These are phyloP conservation scores for Nylanderia fulva DNA, from an alignment of 1,140 invertebrate species.

Conservation along the genomic window DNA sequence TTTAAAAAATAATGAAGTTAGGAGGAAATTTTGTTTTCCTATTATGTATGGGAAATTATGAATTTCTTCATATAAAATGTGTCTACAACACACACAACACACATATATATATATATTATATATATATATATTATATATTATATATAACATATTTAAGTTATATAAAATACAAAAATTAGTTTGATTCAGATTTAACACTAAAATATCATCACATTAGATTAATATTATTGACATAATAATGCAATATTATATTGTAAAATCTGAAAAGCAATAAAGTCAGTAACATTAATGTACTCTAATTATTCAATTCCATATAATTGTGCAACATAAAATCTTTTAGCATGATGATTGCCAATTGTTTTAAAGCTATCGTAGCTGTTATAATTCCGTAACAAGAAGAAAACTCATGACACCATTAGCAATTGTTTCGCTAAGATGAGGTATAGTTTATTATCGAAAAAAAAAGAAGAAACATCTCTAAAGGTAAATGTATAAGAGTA, in stretches of 20 bases:
- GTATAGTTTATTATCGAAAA: slow-evolving; percentile 86
- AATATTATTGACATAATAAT: neutral
- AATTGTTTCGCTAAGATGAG: slow-evolving; percentile 89
- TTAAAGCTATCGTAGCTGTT: slow-evolving; percentile 89
- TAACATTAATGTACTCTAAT: slow-evolving; percentile 40
- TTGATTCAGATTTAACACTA: slow-evolving; percentile 10
- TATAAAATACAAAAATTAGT: slow-evolving; percentile 6
- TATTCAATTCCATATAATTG: slow-evolving; percentile 80
- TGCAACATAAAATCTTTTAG: slow-evolving; percentile 83
- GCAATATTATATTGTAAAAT: slow-evolving; percentile 8
- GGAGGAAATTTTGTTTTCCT: neutral
- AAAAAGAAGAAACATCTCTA: slow-evolving; percentile 91
- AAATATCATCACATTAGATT: neutral
- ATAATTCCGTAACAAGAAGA: slow-evolving; percentile 90
- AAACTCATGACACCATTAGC: slow-evolving; percentile 89
- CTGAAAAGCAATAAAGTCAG: neutral
- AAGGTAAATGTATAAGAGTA: slow-evolving; percentile 92
- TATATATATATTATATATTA: neutral
- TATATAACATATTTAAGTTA: neutral
- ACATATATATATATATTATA: slow-evolving; percentile 4
- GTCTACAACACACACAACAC: too few relatives aligned
- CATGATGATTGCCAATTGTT: slow-evolving; percentile 87
- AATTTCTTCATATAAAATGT: neutral
- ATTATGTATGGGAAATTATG: neutral
- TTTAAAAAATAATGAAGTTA: neutral